Base-by-base conservation (phyloP, 2,113 vertebrate genomes). In the Calyptomena viridis region DNA sequence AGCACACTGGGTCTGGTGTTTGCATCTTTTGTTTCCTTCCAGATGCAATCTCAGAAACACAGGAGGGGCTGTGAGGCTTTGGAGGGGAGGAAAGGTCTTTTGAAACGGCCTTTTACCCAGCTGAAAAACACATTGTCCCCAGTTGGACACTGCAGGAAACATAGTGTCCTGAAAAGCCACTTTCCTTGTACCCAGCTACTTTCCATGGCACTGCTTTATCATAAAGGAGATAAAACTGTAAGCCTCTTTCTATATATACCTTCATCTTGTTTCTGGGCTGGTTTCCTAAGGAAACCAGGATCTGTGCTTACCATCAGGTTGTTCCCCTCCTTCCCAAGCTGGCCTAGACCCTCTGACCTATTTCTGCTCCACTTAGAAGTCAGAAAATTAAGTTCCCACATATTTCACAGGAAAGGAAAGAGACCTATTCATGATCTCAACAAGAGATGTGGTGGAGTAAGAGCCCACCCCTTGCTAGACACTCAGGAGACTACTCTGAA, bases 11-110 rank as follows among this genome's bases (percentile, higher is more conserved):
- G 12, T 93, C 90, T 96, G 87, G 60, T 94, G 77, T 96, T 95
- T 92, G 93, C 82, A 76, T 90, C 80, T 84, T 94, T 96, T 78
- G 84, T 93, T 97, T 91, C 87, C 55, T 92, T 94, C 88, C 75
- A 93, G 87, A 95, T 68, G 35, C 84, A 82, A 92, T 84, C 91
- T 93, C 86, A 84, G 91, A 94, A 94, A 72, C 40, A 46, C n/a
- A 92, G 93, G 91, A 94, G 86, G 73, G 76, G 56, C 73, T 78
- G 68, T 2, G 8, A 44, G 69, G 76, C 44, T 84, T 84, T n/a
- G 9, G 3, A 25, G 21, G 40, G 55, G 58, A 88, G 90, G 68
- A 90, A 76, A 35, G 44, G 39, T 67, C 44, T 60, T 94, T 84
- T 89, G 44, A 96, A 96, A 95, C 5, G 52, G 62, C 56, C 84